phyloP scores from a whole-genome alignment of 1,140 invertebrate species.

The Aplysia californica region DNA sequence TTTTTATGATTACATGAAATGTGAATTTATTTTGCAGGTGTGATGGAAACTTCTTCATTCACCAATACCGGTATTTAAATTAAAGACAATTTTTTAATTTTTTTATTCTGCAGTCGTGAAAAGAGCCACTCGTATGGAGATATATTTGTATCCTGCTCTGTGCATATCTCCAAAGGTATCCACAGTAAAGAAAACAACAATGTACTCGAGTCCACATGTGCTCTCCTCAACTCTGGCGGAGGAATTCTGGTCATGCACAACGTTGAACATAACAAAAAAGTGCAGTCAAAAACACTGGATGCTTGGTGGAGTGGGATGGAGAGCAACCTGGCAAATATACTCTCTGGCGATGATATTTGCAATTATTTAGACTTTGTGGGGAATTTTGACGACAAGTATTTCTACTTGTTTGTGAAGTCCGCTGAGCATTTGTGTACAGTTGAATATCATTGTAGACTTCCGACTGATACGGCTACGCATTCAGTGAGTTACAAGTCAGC shows the following conservation, averaged over 20 bases:
- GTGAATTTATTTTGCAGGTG: too few species aligned
- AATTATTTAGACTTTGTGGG: conserved; percentile 59
- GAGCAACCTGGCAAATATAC: conserved; percentile 46
- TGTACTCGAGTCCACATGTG: conserved; percentile 51
- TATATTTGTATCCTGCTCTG: conserved; percentile 41
- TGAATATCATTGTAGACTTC: conserved; percentile 50
- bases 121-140: conserved; percentile 50
- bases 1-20: too few species aligned
- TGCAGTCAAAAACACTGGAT: conserved; percentile 52
- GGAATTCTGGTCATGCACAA: conserved; percentile 54
- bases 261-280: conserved; percentile 28
- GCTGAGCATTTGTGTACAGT: conserved; percentile 54
- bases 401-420: conserved; percentile 57
- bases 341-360: conserved; percentile 57
- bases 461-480: conserved; percentile 57
- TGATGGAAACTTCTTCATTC: too few species aligned
- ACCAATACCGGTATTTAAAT: too few species aligned
- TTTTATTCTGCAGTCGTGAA: conserved; percentile 33
- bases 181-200: conserved; percentile 42
- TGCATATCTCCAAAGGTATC: conserved; percentile 49
- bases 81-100: too few species aligned
- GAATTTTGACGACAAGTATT: conserved; percentile 50
- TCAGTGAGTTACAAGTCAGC: conserved; percentile 50
- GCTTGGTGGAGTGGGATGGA: conserved; percentile 60
- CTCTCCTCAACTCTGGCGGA: conserved; percentile 54